Conservation (phyloP, 2,797 vertebrate genomes). For the Cercopithecus petaurista region DNA sequence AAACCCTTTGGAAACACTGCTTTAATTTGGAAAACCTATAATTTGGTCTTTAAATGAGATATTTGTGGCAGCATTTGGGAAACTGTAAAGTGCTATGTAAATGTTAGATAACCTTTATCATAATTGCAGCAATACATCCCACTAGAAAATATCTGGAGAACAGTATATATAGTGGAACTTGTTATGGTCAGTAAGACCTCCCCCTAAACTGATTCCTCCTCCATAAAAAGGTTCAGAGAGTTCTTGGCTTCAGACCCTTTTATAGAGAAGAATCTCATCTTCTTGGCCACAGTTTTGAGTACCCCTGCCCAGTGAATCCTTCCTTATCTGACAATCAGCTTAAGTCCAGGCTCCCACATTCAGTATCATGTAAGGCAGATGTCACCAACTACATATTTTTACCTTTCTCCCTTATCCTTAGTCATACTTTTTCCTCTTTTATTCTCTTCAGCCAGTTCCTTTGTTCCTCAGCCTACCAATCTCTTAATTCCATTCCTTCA, state of each 20-base stretch:
- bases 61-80: conserved; percentile 27
- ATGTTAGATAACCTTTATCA: conserved; percentile 8
- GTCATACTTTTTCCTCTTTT: neutral
- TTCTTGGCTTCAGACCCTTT: neutral
- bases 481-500: neutral
- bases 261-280: neutral
- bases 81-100: neutral
- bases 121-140: neutral
- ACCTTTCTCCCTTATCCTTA: neutral
- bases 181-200: neutral
- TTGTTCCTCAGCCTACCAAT: neutral
- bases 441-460: neutral
- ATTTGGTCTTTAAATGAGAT: neutral
- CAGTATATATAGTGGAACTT: neutral
- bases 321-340: neutral
- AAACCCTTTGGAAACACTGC: neutral
- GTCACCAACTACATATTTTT: neutral
- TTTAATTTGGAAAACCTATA: conserved; percentile 31
- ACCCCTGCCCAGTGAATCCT: neutral
- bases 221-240: neutral
- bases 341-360: neutral
- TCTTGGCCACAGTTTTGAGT: neutral
- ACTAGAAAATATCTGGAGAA: neutral
- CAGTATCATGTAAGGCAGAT: neutral
- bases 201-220: neutral